Evolutionary conservation across 2,888 invertebrate species (phyloP), one percentile per base, ranked within the genome.

Genomic region (Hoplodrina blanda): DNA sequence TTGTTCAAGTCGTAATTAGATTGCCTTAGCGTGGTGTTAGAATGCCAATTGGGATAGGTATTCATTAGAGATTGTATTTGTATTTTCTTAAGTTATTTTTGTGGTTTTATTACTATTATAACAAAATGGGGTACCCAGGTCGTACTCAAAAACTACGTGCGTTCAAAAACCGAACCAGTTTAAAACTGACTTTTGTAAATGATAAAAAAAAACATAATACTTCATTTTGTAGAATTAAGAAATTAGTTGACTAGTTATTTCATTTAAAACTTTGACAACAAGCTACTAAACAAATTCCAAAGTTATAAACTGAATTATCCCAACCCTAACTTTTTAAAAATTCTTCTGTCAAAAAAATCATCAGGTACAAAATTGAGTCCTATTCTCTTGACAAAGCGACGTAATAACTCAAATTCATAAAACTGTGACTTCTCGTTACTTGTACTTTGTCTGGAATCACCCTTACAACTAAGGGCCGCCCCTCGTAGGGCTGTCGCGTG

Each of bases 401-500:
- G 75, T 60, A 71, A 82, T 82, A 84, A 82, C 68, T 79, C 71
- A 80, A 73, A 77, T 76, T 72, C 57, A 70, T 70, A 81, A 75
- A 74, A 76, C 69, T 59, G 72, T 63, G 75, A 69, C 75, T 73
- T 83, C 64, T 73, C 63, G 70, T 71, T 67, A 53, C 76, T 73
- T 62, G 73, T 73, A 57, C 67, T 73, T 53, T 59, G 65, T 70
- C 70, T 81, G 74, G 59, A 62, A 61, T 78, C 80, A 76, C 81
- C 78, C 82, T 72, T 56, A 65, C 49, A 57, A 60, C 60, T 19
- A 74, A 83, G 85, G 83, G 76, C 59, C 66, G 63, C 62, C 84
- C 86, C 83, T 71, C 69, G 46, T 75, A 92, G 91, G 92, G 91
- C 68, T 91, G 90, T 91, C 90, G 91, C 92, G 91, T 91, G 91